These are phyloP conservation scores for Cosmorhoe ocellata DNA, from an alignment of 2,888 invertebrate genomes.

Conservation along the genomic window DNA sequence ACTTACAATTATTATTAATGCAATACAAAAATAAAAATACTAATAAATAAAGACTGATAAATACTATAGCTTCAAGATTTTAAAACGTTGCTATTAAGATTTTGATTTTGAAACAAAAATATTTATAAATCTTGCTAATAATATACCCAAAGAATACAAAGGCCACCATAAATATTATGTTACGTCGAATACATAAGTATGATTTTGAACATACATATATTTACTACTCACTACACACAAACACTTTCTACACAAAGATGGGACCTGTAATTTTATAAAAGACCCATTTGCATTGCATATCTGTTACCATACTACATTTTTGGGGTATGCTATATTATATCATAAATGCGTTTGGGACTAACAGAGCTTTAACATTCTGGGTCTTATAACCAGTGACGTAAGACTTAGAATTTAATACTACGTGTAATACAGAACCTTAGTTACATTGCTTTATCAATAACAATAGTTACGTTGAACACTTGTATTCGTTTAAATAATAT, in stretches of 20 bases:
- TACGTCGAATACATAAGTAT: slow-evolving; percentile 34
- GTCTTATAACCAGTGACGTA: slow-evolving; percentile 5
- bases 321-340: not conserved
- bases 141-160: too few relatives aligned
- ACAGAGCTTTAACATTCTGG: not conserved
- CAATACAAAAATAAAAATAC: slow-evolving; percentile 29
- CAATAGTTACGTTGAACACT: slow-evolving; percentile 41
- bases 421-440: slow-evolving; percentile 37
- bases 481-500: too few relatives aligned
- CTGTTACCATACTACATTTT: not conserved
- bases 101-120: too few relatives aligned
- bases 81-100: slow-evolving; percentile 8
- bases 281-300: slow-evolving; percentile 6
- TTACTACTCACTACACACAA: slow-evolving; percentile 50
- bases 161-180: too few relatives aligned
- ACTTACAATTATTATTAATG: slow-evolving; percentile 26
- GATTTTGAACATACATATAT: slow-evolving; percentile 36
- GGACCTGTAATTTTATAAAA: not conserved
- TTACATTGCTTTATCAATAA: slow-evolving; percentile 37
- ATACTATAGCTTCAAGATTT: slow-evolving; percentile 3
- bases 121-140: not conserved
- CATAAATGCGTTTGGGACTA: slow-evolving; percentile 13
- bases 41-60: slow-evolving; percentile 8
- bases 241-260: slow-evolving; percentile 25
- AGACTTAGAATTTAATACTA: slow-evolving; percentile 20